Base-by-base conservation (phyloP, 2,888 invertebrate species). In the Osmoderma eremita region DNA sequence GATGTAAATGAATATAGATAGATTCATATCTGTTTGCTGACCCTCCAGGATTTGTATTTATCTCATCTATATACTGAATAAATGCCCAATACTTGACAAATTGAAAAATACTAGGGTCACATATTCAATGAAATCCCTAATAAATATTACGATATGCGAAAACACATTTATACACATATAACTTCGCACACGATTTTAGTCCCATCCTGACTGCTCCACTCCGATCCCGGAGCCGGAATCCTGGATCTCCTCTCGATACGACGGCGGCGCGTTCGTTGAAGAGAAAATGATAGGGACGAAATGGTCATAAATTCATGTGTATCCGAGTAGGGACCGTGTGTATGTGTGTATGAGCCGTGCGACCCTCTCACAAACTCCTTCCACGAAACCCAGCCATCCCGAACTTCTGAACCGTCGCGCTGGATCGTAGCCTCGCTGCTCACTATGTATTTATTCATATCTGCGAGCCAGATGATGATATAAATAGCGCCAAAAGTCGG, bases 401-500 rank as follows among this genome's bases (percentile, higher is more conserved):
- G 30, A 62, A 30, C 45, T 30, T 45, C 45, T 45, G 45, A 58
- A 58, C 22, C 53, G 17, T 13, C 45, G n/a, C 15, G 41, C n/a
- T 17, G 48, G 17, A 17, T 20, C 45, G 58, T 45, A 53, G 53
- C 36, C 30, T 41, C 20, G 54, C 54, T 67, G 67, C 68, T 73
- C 73, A 71, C 69, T 72, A 72, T 79, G 78, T 77, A 79, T 79
- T 79, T 79, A 79, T 80, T 79, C 79, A 79, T 79, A 79, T 79
- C 78, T 78, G 78, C 77, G 76, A 79, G 78, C 78, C 79, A 79
- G 78, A 79, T 79, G 79, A 80, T 79, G 78, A 79, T 79, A 80
- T 80, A 80, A 80, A 80, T 80, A 79, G 79, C 76, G 70, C 69
- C 74, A 76, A 79, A 80, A 80, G 79, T 79, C 79, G 79, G 30